Evolutionary conservation across 2,888 invertebrate species (phyloP), one percentile per base, ranked within the genome.

Genomic region (Clivina fossor): DNA sequence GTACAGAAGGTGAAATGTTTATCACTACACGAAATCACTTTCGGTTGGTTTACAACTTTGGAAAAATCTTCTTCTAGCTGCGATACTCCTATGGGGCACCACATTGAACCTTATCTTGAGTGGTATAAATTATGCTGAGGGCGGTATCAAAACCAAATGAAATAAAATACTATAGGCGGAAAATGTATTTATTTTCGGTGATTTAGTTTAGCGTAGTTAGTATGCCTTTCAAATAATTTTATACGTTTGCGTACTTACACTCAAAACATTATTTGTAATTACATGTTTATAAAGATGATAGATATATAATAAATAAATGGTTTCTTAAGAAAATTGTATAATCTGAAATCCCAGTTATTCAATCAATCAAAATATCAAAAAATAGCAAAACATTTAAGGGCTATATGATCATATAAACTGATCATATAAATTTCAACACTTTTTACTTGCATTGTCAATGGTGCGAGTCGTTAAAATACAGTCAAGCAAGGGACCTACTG

Each of bases 1-100:
- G 16, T 18, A 53, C 53, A 53, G 53, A 53, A 51, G 53, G 53
- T 53, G 35, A 43, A 53, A 53, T 30, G 28, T 38, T 53, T 53
- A 53, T 53, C 53, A 37, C 53, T 15, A 13, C 26, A 18, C n/a
- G 28, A 32, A 37, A 53, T 53, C 53, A 53, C n/a, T 44, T 37
- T 37, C 43, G 53, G 53, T 53, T n/a, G n/a, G n/a, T n/a, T n/a
- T n/a, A n/a, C n/a, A 40, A 44, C 35, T 44, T 53, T 35, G 32
- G 37, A 37, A 53, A 53, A n/a, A n/a, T n/a, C n/a, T n/a, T 53
- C 53, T 53, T 32, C 26, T 3, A 30, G 18, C 3, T n/a, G n/a
- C n/a, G n/a, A n/a, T n/a, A n/a, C n/a, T n/a, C n/a, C n/a, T n/a
- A n/a, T n/a, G n/a, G n/a, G n/a, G n/a, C n/a, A n/a, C n/a, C n/a